Percentiles rank a stretch among this genome's conserved stretches.
Evolutionary conservation across 2,113 vertebrate genomes (phyloP).

Genomic region (Psephotus haematonotus): DNA sequence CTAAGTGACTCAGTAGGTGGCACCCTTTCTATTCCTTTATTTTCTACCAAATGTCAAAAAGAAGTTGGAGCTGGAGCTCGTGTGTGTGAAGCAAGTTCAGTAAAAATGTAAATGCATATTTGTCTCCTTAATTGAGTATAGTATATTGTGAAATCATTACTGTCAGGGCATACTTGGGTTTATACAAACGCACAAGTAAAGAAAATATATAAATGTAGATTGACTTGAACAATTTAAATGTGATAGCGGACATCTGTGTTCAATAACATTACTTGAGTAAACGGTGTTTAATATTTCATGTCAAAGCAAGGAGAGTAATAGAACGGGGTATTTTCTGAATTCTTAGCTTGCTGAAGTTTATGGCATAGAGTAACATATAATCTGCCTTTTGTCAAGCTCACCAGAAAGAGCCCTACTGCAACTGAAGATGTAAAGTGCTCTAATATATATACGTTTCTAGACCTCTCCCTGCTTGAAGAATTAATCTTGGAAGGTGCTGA

Average conservation of each 20-base stretch:
- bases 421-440: slow-evolving; percentile 63
- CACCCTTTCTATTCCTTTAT: slow-evolving; percentile 65
- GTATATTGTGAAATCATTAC: slow-evolving; percentile 79
- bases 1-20: slow-evolving; percentile 65
- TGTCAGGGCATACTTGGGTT: slow-evolving; percentile 74
- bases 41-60: slow-evolving; percentile 16
- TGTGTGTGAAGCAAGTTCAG: slow-evolving; percentile 13
- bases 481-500: slow-evolving; percentile 66
- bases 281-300: slow-evolving; percentile 82
- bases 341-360: slow-evolving; percentile 67
- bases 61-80: not conserved
- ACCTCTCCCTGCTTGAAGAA: slow-evolving; percentile 57
- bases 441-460: slow-evolving; percentile 67
- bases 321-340: slow-evolving; percentile 61
- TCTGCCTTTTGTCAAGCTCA: slow-evolving; percentile 73
- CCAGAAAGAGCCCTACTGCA: slow-evolving; percentile 73
- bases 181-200: slow-evolving; percentile 66
- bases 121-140: slow-evolving; percentile 73
- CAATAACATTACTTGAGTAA: slow-evolving; percentile 78
- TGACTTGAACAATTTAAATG: slow-evolving; percentile 77
- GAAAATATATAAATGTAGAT: slow-evolving; percentile 75
- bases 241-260: slow-evolving; percentile 80
- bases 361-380: slow-evolving; percentile 49
- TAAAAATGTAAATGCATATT: slow-evolving; percentile 74
- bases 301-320: slow-evolving; percentile 65